phyloP scores from a whole-genome alignment of 2,888 invertebrate species.

The Hybos culiciformis region DNA sequence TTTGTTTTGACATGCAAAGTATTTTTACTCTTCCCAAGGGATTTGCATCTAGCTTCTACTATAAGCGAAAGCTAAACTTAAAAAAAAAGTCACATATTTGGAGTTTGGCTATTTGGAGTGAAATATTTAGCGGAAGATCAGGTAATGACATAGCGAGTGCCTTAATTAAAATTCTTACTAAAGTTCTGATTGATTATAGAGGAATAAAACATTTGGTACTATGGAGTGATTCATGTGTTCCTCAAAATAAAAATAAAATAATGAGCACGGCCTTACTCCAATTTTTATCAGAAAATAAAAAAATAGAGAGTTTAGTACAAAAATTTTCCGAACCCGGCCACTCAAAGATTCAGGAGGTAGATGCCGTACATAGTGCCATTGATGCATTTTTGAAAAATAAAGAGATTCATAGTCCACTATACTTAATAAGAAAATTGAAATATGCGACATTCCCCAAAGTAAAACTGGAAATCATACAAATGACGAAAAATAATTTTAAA shows the following conservation, averaged over 20 bases:
- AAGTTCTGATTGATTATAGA: background rate
- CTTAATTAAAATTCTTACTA: background rate
- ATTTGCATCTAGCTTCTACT: background rate
- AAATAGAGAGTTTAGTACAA: background rate
- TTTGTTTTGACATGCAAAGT: background rate
- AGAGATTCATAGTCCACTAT: background rate
- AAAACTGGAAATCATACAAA: too few species aligned
- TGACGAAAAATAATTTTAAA: too few species aligned
- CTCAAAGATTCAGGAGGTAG: constrained; percentile 1
- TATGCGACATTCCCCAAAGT: too few species aligned
- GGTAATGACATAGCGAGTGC: background rate
- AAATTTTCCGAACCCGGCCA: background rate
- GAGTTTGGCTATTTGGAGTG: background rate
- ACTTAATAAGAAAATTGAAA: too few species aligned
- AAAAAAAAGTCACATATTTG: background rate
- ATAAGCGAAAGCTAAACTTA: background rate
- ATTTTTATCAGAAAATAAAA: background rate
- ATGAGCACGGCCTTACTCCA: background rate
- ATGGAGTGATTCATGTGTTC: background rate
- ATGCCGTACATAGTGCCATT: background rate
- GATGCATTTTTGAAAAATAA: background rate
- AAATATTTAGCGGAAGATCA: background rate
- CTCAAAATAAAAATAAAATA: constrained; percentile 1
- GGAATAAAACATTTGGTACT: background rate
- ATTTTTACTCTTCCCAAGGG: background rate